phyloP scores from a whole-genome alignment of 2,888 invertebrate species.

The Lasioglossum marginatum region DNA sequence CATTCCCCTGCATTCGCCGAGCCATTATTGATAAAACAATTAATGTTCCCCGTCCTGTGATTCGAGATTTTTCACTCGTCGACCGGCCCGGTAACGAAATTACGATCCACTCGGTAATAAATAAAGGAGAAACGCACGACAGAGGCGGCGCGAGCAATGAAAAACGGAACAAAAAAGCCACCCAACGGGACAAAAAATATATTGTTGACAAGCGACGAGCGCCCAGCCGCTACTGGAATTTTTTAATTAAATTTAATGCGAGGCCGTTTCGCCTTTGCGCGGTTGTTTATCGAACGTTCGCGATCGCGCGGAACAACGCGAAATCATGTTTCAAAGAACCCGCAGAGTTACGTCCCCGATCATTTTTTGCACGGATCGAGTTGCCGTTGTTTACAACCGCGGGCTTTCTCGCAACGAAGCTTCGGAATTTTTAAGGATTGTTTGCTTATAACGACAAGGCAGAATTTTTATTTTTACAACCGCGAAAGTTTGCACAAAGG shows the following conservation, averaged over 20 bases:
- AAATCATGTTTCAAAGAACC: neutral
- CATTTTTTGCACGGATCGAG: neutral
- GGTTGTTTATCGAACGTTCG: neutral
- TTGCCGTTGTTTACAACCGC: neutral
- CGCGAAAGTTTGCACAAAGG: too few species aligned
- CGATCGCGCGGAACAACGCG: neutral
- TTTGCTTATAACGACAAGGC: neutral
- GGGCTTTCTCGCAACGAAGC: neutral
- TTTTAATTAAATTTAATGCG: constrained; percentile 15
- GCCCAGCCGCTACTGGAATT: neutral
- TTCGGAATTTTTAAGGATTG: neutral
- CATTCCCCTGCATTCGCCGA: neutral
- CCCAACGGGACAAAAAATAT: neutral
- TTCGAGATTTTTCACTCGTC: constrained; percentile 11
- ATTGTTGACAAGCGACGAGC: neutral
- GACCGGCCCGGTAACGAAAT: constrained; percentile 10
- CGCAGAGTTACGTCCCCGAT: neutral
- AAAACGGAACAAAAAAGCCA: neutral
- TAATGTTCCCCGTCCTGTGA: constrained; percentile 4
- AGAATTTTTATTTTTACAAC: too few species aligned
- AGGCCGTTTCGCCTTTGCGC: neutral
- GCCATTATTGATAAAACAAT: constrained; percentile 23
- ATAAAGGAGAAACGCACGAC: constrained; percentile 8
- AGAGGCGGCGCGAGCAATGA: neutral
- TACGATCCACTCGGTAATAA: constrained; percentile 9